These are phyloP conservation scores for Theonella swinhoei DNA, from an alignment of 37 sponge, comb jelly and placozoan species.

Conservation along the genomic window DNA sequence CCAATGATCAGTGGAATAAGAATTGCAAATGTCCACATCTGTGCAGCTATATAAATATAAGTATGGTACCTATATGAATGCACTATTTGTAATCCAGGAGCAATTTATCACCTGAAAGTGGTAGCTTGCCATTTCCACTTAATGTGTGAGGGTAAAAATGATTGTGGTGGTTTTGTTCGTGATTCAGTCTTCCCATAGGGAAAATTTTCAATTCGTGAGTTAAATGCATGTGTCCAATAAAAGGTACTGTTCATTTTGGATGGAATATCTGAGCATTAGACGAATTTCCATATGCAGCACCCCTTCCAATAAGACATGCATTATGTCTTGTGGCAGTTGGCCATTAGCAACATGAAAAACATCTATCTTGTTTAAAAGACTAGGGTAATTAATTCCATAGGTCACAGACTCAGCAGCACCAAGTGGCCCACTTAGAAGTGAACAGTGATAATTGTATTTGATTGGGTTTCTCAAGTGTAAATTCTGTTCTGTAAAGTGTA, in stretches of 20 bases:
- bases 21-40: slow-evolving; percentile 22
- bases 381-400: too few species aligned
- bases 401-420: too few species aligned
- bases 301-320: slow-evolving; percentile 57
- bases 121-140: neutral
- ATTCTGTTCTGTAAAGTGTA: too few species aligned
- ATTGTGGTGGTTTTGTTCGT: slow-evolving; percentile 20
- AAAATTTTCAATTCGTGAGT: slow-evolving; percentile 13
- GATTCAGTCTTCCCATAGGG: slow-evolving; percentile 9
- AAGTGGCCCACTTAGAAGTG: too few species aligned
- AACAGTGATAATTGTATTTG: too few species aligned
- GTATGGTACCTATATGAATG: neutral
- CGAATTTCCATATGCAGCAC: slow-evolving; percentile 9
- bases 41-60: too few species aligned
- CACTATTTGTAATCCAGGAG: too few species aligned
- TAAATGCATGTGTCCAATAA: slow-evolving; percentile 22
- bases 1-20: slow-evolving; percentile 11
- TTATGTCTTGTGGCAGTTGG: slow-evolving; percentile 54
- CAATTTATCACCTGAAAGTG: slow-evolving; percentile 11
- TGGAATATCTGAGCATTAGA: slow-evolving; percentile 14
- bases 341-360: slow-evolving; percentile 48
- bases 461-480: too few species aligned
- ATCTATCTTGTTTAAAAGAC: too few species aligned
- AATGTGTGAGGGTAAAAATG: neutral
- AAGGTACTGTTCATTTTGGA: slow-evolving; percentile 7